Evolutionary conservation across 2,888 invertebrate species (phyloP), one percentile per base, ranked within the genome.

Genomic region (Tetanocera ferruginea): DNA sequence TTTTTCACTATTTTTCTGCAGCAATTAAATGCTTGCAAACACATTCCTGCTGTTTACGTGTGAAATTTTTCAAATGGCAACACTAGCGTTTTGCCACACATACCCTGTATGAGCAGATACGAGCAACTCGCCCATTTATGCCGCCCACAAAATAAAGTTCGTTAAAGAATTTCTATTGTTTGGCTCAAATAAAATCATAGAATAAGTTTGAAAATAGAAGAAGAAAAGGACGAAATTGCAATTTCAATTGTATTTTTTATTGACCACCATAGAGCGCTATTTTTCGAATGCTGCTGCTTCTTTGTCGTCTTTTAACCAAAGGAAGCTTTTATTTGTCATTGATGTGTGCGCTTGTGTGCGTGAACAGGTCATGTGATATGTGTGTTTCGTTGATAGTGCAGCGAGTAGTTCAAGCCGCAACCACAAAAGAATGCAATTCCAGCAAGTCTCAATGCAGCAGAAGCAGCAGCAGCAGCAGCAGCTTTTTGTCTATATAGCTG

Each of bases 401-500:
- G 31, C 34, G n/a, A n/a, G n/a, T n/a, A 19, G 52, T 34, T 28
- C n/a, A 49, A 76, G 74, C 76, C 51, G 79, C 79, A 78, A 77
- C 80, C 81, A 78, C 81, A 83, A 77, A 81, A 80, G 82, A 83
- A 83, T 83, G 82, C 82, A 83, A 83, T 81, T 83, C 82, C 81
- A 82, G 81, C 83, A 82, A 82, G 76, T 79, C 73, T 19, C 67
- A 37, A 25, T 43, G 55, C 55, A 62, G 60, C 37, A 52, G 14
- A 51, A 19, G 43, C 23, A n/a, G n/a, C n/a, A n/a, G n/a, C n/a
- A n/a, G n/a, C n/a, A n/a, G 60, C 37, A 52, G 14, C 60, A 19
- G 43, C 23, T 62, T 28, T n/a, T n/a, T 57, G 25, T 57, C 17
- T 28, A 37, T 52, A 67, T 28, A 43, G 37, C 37, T 76, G 25